Base-by-base conservation (phyloP, 2,113 vertebrate genomes). In the Chloropsis hardwickii region DNA sequence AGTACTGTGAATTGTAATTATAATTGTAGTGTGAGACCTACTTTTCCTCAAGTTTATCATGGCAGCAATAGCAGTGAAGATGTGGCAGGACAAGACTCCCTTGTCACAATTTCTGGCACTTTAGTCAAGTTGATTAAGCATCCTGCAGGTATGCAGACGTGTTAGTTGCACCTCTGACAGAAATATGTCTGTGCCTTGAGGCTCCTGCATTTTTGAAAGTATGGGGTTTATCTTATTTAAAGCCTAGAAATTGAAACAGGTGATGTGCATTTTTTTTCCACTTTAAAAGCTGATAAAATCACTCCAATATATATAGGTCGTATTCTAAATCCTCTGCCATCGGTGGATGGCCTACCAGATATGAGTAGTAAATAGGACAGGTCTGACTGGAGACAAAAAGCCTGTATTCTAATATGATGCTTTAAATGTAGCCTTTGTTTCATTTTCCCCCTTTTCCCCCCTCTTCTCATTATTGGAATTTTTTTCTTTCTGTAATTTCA, bases 171-270 rank as follows among this genome's bases (percentile, higher is more conserved):
- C 13, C 50, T 94, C 39, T 76, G 78, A 85, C 88, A 90, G 85
- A 92, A 90, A 92, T 89, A 91, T 51, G 57, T 82, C 72, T 28
- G 45, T 92, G 54, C 81, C 85, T 94, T 27, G 66, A 82, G 81
- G 88, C 66, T 80, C 33, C 50, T 40, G 62, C 58, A 17, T 67
- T 82, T 94, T 82, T 76, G 28, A 8, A 86, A 89, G n/a, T 62
- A 40, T 45, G 81, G 28, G 33, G 15, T 88, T 93, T 91, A 51
- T 92, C 79, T 89, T 89, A 31, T 60, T 90, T 91, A 85, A 93
- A 84, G 40, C 23, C 70, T 62, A 23, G 69, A 67, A 86, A 92
- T 50, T 74, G 64, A 91, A 92, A 74, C 47, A 78, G 78, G 47
- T 39, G 37, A 25, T 22, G 10, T 61, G 44, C 31, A 20, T 51